Conservation (phyloP, 1,140 invertebrate species). For the Lucilia cuprina region DNA sequence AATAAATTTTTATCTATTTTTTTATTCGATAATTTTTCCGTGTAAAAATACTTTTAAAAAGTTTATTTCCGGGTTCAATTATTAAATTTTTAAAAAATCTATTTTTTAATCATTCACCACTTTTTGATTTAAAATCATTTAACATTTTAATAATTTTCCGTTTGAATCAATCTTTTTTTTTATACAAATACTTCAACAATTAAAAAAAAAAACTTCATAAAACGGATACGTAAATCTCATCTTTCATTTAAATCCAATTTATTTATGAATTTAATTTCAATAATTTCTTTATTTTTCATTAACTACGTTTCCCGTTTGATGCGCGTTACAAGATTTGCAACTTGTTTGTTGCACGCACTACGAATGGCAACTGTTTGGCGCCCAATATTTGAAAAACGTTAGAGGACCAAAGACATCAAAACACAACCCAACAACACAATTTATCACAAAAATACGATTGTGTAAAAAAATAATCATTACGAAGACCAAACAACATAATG, state of each 20-base stretch:
- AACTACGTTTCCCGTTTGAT: not conserved
- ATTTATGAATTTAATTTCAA: not conserved
- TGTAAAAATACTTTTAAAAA: too few species aligned
- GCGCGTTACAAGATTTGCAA: not conserved
- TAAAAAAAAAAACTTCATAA: too few species aligned
- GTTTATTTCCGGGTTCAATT: too few species aligned
- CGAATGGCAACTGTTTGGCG: conserved; percentile 1
- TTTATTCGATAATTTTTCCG: too few species aligned
- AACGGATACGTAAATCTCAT: not conserved
- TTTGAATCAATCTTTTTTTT: too few species aligned
- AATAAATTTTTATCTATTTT: too few species aligned
- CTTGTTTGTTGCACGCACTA: not conserved
- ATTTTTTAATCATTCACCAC: too few species aligned
- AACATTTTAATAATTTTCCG: too few species aligned
- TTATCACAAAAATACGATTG: not conserved
- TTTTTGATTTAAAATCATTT: too few species aligned
- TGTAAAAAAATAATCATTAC: not conserved
- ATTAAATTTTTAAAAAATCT: too few species aligned
- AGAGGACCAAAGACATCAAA: not conserved
- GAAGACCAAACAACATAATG: not conserved
- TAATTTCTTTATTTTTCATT: not conserved
- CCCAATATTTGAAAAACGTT: not conserved
- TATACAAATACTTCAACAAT: too few species aligned
- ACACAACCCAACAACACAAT: not conserved
- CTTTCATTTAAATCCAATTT: not conserved